Evolutionary conservation across 2,888 invertebrate genomes (phyloP).

Genomic region (Operophtera brumata): DNA sequence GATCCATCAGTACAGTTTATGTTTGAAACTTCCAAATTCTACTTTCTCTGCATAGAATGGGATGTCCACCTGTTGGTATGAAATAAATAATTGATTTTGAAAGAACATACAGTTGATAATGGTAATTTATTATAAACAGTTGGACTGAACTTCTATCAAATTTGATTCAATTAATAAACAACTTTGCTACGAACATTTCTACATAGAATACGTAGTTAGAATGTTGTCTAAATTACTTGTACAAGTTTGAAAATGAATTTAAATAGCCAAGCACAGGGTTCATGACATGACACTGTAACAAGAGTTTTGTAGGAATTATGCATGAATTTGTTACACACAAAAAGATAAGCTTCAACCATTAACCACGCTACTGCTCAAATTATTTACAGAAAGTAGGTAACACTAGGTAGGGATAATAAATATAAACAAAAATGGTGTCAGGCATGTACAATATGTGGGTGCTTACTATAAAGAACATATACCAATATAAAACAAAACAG

Average conservation of each 20-base stretch:
- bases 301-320: neutral
- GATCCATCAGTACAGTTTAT: constrained; percentile 19
- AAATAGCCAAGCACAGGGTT: neutral
- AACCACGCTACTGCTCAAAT: constrained; percentile 21
- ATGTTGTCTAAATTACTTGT: neutral
- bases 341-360: constrained; percentile 5
- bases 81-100: constrained; percentile 16
- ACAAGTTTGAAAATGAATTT: neutral
- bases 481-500: neutral
- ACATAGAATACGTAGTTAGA: neutral
- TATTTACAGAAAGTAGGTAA: constrained; percentile 21
- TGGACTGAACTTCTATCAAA: neutral
- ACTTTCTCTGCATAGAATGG: constrained; percentile 19
- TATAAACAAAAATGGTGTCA: neutral
- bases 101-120: neutral
- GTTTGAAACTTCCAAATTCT: constrained; percentile 20
- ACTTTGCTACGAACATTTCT: neutral
- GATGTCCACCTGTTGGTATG: constrained; percentile 26
- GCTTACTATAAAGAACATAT: neutral
- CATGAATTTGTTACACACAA: neutral
- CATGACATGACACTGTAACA: neutral
- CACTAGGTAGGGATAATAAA: neutral
- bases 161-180: neutral
- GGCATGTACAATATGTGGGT: neutral
- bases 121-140: neutral